These are phyloP conservation scores for Drosophila nasuta DNA, from an alignment of 1,140 invertebrate genomes.

Conservation along the genomic window DNA sequence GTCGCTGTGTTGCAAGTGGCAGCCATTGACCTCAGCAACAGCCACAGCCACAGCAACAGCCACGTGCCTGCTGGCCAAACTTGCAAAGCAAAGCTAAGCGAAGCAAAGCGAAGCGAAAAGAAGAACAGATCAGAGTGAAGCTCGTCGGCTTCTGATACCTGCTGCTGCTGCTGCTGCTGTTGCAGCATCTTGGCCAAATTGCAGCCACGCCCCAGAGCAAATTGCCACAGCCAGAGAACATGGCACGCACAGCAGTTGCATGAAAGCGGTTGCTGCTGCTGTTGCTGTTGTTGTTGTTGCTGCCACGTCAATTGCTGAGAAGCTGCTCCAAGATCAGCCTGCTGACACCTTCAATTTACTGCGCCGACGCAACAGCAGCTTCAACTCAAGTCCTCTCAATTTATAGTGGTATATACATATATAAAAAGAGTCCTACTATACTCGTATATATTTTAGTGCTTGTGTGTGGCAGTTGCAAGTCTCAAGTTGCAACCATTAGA, in stretches of 20 bases:
- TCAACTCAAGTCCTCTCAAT: constrained; percentile 1
- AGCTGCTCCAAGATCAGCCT: constrained; percentile 59
- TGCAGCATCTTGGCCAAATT: constrained; percentile 54
- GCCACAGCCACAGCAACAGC: constrained; percentile 13
- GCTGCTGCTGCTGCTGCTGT: neutral
- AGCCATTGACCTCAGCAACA: constrained; percentile 55
- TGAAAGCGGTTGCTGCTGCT: constrained; percentile 7
- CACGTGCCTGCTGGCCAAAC: constrained; percentile 69
- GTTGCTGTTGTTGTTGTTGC: neutral
- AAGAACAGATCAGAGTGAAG: neutral
- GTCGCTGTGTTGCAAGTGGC: neutral
- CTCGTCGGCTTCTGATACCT: constrained; percentile 32
- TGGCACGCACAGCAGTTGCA: constrained; percentile 44
- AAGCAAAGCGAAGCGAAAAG: no score
- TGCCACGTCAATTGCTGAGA: constrained; percentile 17
- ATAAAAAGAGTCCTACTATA: no score
- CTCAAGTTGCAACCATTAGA: constrained; percentile 26
- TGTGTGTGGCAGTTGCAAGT: neutral
- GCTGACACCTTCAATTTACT: constrained; percentile 67
- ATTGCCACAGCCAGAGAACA: constrained; percentile 29
- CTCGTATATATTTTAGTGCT: neutral
- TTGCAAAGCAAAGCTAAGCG: no score
- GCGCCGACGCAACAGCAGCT: constrained; percentile 24
- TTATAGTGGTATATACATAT: neutral
- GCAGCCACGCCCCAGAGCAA: constrained; percentile 63